A percentile compares a stretch with the other conserved stretches of the same genome.
These are phyloP conservation scores for Archips xylosteana DNA, from an alignment of 2,888 invertebrate species.

Conservation along the genomic window DNA sequence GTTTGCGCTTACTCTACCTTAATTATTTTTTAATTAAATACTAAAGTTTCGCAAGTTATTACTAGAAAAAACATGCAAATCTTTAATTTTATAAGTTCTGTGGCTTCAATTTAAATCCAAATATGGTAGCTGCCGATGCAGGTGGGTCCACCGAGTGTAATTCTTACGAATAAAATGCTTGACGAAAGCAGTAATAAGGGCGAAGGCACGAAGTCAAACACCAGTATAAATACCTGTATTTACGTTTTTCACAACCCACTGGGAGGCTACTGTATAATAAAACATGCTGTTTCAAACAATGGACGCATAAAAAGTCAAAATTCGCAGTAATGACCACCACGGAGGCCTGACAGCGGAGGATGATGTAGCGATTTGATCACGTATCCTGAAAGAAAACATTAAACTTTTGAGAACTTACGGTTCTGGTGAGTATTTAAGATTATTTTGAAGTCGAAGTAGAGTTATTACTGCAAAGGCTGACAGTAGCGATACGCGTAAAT, in stretches of 20 bases:
- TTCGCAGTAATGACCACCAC: slow-evolving; percentile 46
- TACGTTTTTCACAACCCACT: slow-evolving; percentile 60
- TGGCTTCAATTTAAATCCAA: neutral
- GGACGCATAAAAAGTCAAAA: slow-evolving; percentile 63
- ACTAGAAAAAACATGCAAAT: neutral
- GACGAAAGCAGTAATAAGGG: slow-evolving; percentile 66
- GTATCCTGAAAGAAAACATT: slow-evolving; percentile 41
- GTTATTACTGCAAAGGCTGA: neutral
- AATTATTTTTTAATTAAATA: neutral
- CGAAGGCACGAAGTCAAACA: slow-evolving; percentile 62
- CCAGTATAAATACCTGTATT: slow-evolving; percentile 57
- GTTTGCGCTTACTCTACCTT: neutral
- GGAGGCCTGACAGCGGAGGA: slow-evolving; percentile 33
- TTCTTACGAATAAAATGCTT: slow-evolving; percentile 63
- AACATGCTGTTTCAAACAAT: slow-evolving; percentile 66
- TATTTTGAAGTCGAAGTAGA: slow-evolving; percentile 8
- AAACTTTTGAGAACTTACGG: slow-evolving; percentile 31
- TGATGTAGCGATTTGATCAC: slow-evolving; percentile 41
- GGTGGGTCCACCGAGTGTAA: slow-evolving; percentile 35
- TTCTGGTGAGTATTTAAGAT: slow-evolving; percentile 28
- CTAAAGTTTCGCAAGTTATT: neutral
- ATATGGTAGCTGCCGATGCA: slow-evolving; percentile 1
- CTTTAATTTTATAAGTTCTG: neutral
- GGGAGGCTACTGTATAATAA: slow-evolving; percentile 69
- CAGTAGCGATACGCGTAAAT: neutral